Conservation (phyloP, 2,113 vertebrate species). For the Rhabdomys dilectus region DNA sequence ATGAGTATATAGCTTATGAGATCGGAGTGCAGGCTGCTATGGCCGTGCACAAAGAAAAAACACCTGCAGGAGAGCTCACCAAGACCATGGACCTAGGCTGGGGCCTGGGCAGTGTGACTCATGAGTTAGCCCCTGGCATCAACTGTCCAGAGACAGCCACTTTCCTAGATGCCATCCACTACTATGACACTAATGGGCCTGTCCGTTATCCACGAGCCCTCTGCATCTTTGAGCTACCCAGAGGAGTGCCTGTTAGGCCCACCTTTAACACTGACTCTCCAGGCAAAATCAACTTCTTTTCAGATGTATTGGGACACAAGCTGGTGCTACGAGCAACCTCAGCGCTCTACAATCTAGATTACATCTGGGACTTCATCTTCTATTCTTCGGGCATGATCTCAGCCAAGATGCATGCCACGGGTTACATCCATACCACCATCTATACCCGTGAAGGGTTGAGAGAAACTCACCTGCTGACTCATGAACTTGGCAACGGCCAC, state of each 20-base stretch:
- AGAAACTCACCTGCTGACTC: not conserved
- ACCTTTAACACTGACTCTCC: not conserved
- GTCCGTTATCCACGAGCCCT: not conserved
- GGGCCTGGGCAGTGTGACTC: not conserved
- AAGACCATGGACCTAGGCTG: not conserved
- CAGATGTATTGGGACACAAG: not conserved
- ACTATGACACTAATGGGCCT: not conserved
- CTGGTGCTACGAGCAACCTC: not conserved
- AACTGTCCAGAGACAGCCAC: not conserved
- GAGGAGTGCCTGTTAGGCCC: not conserved
- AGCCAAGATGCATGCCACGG: not conserved
- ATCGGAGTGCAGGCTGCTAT: not conserved
- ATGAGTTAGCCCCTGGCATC: not conserved
- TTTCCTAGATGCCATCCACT: not conserved
- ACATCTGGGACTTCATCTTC: not conserved
- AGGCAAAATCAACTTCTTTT: not conserved
- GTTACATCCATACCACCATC: not conserved
- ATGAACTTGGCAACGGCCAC: not conserved
- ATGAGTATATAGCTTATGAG: not conserved
- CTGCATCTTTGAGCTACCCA: not conserved
- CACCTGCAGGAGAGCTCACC: too few species aligned
- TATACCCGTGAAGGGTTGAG: not conserved
- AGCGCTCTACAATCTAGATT: not conserved
- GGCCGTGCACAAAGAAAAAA: not conserved
- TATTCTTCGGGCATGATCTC: slow-evolving; percentile 89